Evolutionary conservation across 1,140 invertebrate species (phyloP), one percentile per base, ranked within the genome.

Genomic region (Drosophila busckii): DNA sequence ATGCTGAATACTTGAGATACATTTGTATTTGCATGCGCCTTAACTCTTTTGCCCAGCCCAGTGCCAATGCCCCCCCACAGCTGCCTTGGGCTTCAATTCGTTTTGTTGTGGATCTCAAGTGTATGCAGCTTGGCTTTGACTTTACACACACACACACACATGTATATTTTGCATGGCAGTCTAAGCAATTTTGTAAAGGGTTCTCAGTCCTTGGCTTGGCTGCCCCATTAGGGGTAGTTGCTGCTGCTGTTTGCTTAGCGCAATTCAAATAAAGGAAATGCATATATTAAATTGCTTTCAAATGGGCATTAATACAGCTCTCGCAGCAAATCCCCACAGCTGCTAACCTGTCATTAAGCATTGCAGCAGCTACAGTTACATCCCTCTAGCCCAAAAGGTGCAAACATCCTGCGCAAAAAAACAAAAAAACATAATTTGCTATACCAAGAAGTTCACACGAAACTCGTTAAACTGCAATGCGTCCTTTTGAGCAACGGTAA

Each of bases 251-350:
- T 62, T 56, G 35, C 19, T 41, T 35, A 29, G 41, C 32, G 32
- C 48, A 46, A 31, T 29, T 42, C 37, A 54, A 34, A 48, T 42
- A 37, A 56, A 49, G 29, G 19, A 28, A 46, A 53, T 55, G 49
- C 53, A 75, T 70, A 69, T 75, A 75, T 69, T 75, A 75, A 73
- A 75, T 76, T 75, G 70, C 70, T 75, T 73, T 75, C 53, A 49
- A 64, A 75, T 75, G 64, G 55, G 59, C 70, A 76, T 65, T 75
- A 64, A 75, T 69, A 62, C 10, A 29, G 60, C 37, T 49, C 50
- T 38, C 34, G 34, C 31, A 29, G 41, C 25, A 12, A 10, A 26
- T 31, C 34, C 49, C 28, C 35, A 25, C 16, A 8, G 8, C 44
- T 35, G 42, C 44, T 58, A 73, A 73, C 70, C 70, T 75, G 70